Conservation (phyloP, 2,888 invertebrate species). For the Choreutis nemorana region DNA sequence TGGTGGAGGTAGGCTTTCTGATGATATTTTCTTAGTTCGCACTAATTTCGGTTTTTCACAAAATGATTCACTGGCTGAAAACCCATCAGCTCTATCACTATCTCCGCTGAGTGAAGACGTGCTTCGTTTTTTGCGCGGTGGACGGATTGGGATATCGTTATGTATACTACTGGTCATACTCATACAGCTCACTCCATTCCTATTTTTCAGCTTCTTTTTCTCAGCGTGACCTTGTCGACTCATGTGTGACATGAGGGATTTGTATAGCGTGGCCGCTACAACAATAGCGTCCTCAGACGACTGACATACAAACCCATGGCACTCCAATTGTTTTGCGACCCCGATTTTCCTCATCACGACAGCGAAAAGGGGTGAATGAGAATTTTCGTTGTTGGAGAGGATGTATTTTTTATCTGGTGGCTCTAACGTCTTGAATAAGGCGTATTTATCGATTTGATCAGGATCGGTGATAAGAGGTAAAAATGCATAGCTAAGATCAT, state of each 20-base stretch:
- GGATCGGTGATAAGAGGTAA: slow-evolving; percentile 85
- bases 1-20: slow-evolving; percentile 64
- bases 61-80: slow-evolving; percentile 51
- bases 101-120: slow-evolving; percentile 71
- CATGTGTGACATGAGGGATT: slow-evolving; percentile 85
- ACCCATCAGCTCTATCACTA: slow-evolving; percentile 66
- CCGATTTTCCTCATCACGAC: slow-evolving; percentile 87
- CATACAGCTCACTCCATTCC: slow-evolving; percentile 79
- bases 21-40: slow-evolving; percentile 66
- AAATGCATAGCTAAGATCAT: slow-evolving; percentile 75
- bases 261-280: slow-evolving; percentile 89
- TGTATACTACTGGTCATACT: slow-evolving; percentile 73
- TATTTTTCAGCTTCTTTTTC: slow-evolving; percentile 71
- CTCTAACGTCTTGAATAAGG: slow-evolving; percentile 68
- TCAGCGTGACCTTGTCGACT: slow-evolving; percentile 62
- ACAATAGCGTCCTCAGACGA: slow-evolving; percentile 91
- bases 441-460: slow-evolving; percentile 77
- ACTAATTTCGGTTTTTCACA: slow-evolving; percentile 55
- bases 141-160: slow-evolving; percentile 69
- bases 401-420: slow-evolving; percentile 64
- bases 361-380: slow-evolving; percentile 87
- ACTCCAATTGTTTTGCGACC: slow-evolving; percentile 82
- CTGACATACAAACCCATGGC: slow-evolving; percentile 91
- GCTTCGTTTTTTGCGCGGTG: slow-evolving; percentile 78
- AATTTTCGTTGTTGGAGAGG: slow-evolving; percentile 64